Conservation (phyloP, 2,888 invertebrate species). For the Spilarctia lutea region DNA sequence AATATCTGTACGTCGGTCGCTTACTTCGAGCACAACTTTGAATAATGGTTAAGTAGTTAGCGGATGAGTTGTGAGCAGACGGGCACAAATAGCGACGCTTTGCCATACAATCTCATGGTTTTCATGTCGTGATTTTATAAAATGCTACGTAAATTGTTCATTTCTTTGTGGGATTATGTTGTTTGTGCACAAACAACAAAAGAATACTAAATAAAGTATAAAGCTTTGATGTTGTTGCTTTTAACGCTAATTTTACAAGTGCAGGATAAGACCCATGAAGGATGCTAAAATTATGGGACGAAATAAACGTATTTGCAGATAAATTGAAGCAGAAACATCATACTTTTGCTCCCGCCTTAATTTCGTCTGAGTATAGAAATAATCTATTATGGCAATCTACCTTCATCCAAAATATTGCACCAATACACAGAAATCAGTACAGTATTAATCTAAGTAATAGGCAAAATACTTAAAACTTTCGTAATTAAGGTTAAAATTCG, state of each 20-base stretch:
- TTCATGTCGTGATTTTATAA: conserved; percentile 41
- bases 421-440: too few relatives aligned
- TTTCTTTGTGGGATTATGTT: conserved; percentile 20
- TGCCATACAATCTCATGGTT: conserved; percentile 42
- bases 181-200: not conserved
- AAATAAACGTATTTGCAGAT: too few relatives aligned
- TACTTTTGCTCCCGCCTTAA: too few relatives aligned
- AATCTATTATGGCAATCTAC: too few relatives aligned
- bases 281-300: too few relatives aligned
- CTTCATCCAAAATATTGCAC: not conserved
- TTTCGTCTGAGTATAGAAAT: too few relatives aligned
- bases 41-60: conserved; percentile 41
- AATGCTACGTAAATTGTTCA: conserved; percentile 24
- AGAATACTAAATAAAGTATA: not conserved
- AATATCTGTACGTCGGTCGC: conserved; percentile 18
- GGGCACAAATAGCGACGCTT: conserved; percentile 38
- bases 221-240: not conserved
- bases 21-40: conserved; percentile 29
- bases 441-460: too few relatives aligned
- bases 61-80: conserved; percentile 39
- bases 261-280: too few relatives aligned
- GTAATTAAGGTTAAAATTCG: not conserved
- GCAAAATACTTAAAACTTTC: too few relatives aligned
- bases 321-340: too few relatives aligned
- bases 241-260: too few relatives aligned